These are phyloP conservation scores for Synaphobranchus kaupii DNA, from an alignment of 2,797 vertebrate species.

Conservation along the genomic window DNA sequence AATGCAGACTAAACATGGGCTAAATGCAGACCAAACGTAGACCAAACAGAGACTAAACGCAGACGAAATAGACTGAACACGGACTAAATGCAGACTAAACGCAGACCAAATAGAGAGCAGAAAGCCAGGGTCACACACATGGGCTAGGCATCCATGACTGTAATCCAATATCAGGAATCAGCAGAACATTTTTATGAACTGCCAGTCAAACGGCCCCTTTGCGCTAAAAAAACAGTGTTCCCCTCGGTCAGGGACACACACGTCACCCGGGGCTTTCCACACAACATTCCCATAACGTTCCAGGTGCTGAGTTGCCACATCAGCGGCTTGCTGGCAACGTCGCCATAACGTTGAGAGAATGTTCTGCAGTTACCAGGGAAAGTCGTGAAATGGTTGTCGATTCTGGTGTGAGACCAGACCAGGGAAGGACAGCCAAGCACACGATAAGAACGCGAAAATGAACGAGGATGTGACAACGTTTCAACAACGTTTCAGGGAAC, in stretches of 20 bases:
- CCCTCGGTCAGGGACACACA: background rate
- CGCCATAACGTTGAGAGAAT: background rate
- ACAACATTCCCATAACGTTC: background rate
- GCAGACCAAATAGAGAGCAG: background rate
- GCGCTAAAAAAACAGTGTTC: background rate
- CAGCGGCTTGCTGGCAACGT: background rate
- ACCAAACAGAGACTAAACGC: background rate
- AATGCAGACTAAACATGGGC: background rate
- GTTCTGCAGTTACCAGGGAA: background rate
- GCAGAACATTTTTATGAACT: slow-evolving; percentile 17
- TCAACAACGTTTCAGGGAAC: background rate
- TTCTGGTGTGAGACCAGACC: background rate
- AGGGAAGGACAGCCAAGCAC: background rate
- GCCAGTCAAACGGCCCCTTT: slow-evolving; percentile 14
- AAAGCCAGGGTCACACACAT: background rate
- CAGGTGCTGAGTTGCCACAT: background rate
- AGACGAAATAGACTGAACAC: background rate
- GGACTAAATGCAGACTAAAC: slow-evolving; percentile 2
- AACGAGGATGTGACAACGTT: background rate
- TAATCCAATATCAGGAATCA: slow-evolving; percentile 18
- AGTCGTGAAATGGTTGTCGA: background rate
- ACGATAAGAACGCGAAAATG: background rate
- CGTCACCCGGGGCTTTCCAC: background rate
- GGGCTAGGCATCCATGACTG: background rate
- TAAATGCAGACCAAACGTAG: background rate